Base-by-base conservation (phyloP, 2,797 vertebrate species). In the Numenius phaeopus region DNA sequence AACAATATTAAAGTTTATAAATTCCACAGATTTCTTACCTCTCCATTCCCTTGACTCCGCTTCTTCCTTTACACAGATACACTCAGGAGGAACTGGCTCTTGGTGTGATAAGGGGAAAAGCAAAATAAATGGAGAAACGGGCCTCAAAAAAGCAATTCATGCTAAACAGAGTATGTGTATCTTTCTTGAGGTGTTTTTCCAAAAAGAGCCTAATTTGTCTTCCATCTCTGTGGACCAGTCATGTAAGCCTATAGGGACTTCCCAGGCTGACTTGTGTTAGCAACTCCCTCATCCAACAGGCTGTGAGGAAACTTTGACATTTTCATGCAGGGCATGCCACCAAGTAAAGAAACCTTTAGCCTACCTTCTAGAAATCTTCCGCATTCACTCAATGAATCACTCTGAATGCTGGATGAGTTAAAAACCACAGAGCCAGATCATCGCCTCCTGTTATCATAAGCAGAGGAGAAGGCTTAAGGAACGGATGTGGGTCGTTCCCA, bases 381-480 rank as follows among this genome's bases (percentile, higher is more conserved):
- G 0, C 42, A 32, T 70, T 95, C 40, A 9, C 52, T 61, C 69
- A 34, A 4, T 87, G 71, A 95, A 93, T 93, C 78, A 85, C 77
- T 89, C 76, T 47, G 82, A 89, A 76, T 72, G 10, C 39, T 62
- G 69, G 39, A 76, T 78, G 24, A 89, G 54, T 69, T 81, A 81
- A 89, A 94, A 94, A 81, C 14, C 30, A 42, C 34, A 42, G 46
- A 83, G 70, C 22, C 49, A 70, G 69, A 66, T 83, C 75, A 89
- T 57, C 42, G 83, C 73, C 55, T 92, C 46, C 71, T 81, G 39
- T 65, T 86, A 55, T 18, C 58, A 49, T 44, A 88, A 91, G 78
- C 69, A 92, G 58, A 83, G 54, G 22, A 95, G 52, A 87, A 92
- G 40, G 67, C 52, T 93, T 67, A 81, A 94, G 46, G 69, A 94